Evolutionary conservation across 2,113 vertebrate genomes (phyloP).

Genomic region (Protobothrops flavoviridis): DNA sequence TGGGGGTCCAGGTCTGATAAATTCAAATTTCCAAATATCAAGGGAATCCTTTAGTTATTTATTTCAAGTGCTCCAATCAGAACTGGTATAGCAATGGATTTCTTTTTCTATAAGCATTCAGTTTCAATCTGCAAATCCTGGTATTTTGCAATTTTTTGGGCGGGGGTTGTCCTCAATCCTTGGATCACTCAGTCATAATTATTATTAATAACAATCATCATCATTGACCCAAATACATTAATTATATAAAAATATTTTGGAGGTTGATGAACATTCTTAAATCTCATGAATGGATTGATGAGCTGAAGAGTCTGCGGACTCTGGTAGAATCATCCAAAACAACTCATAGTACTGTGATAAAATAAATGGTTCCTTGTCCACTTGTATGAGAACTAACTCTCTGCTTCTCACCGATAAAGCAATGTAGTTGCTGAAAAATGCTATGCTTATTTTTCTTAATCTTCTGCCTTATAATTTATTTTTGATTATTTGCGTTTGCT

Average conservation of each 20-base stretch:
- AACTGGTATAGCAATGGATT: background rate
- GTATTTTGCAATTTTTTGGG: background rate
- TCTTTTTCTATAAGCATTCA: background rate
- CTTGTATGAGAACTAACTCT: background rate
- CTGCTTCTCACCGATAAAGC: background rate
- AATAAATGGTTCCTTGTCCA: background rate
- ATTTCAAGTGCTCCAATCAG: background rate
- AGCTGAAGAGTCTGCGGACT: background rate
- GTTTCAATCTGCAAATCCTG: background rate
- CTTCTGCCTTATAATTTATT: background rate
- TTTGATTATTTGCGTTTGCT: background rate
- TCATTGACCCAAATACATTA: background rate
- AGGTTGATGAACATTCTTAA: background rate
- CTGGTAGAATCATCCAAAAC: background rate
- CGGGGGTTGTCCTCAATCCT: background rate
- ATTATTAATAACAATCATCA: background rate
- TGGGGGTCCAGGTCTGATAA: background rate
- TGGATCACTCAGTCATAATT: background rate
- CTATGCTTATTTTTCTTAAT: background rate
- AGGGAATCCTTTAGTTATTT: background rate
- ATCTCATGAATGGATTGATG: background rate
- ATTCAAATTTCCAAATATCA: background rate
- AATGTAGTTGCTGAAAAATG: background rate
- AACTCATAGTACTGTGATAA: background rate
- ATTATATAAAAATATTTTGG: background rate